Evolutionary conservation across 2,113 vertebrate species (phyloP), one percentile per base, ranked within the genome.

Genomic region (Engystomops pustulosus): DNA sequence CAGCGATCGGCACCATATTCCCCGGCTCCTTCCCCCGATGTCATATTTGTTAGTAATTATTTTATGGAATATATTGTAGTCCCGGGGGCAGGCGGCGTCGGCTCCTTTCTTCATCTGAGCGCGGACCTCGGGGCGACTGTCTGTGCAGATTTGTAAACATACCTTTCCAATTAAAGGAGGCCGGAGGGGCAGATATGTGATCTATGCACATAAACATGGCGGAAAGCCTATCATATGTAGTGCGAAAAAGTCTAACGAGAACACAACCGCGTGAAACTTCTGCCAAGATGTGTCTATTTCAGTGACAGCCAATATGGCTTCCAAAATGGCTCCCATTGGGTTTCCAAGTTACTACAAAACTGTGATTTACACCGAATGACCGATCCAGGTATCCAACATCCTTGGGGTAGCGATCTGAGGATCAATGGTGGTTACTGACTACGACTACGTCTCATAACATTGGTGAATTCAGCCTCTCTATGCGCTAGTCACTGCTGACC

Each of bases 21-120:
- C 74, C 1, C 3, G 51, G 49, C 74, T 58, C 74, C 51, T 32
- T 58, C 34, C 51, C 15, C 49, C 18, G 20, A 77, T 77, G 74
- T 77, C 74, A 58, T 77, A 77, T 77, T 58, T 77, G 32, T 55
- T 12, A 20, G 72, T 55, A 77, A 77, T 51, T 77, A 77, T 77
- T 58, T 77, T 77, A 77, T 77, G 23, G 49, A 77, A 55, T 55
- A 23, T 51, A 77, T 53, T 55, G 51, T 53, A 55, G 23, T 38
- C 74, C 49, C 11, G 30, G 14, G 74, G 74, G 23, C 49, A 77
- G 34, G 74, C 32, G 8, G 38, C 51, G 74, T 55, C 51, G 49
- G 74, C 49, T 77, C 32, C 17, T 55, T 36, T 77, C 27, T 58
- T 38, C 74, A 38, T 77, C 74, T 49, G 74, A 38, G 11, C 8